Conservation (phyloP, 2,113 vertebrate genomes). For the Siniperca knerii region DNA sequence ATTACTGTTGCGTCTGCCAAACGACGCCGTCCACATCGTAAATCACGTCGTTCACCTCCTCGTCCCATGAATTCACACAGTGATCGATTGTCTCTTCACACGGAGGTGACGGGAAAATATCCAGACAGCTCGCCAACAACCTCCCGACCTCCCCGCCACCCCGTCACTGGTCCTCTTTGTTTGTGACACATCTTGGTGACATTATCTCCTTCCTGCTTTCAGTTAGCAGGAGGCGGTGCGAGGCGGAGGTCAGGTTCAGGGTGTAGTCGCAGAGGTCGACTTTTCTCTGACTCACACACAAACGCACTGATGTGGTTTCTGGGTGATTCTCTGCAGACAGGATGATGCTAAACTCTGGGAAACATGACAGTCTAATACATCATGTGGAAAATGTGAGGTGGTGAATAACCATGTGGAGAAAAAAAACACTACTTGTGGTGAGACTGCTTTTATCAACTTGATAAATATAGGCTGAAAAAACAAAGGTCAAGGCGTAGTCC, state of each 20-base stretch:
- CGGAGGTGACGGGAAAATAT: conserved; percentile 35
- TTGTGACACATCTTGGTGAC: conserved; percentile 72
- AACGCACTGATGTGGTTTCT: conserved; percentile 40
- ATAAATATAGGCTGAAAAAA: too few relatives aligned
- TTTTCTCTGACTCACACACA: conserved; percentile 27
- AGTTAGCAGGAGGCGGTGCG: conserved; percentile 42
- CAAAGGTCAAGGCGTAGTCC: too few relatives aligned
- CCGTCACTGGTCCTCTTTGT: conserved; percentile 49
- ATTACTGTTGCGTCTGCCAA: conserved; percentile 33
- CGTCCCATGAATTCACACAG: conserved; percentile 29
- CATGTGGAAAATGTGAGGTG: conserved; percentile 21
- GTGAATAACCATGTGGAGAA: background rate
- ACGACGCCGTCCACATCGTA: conserved; percentile 18
- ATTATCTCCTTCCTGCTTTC: conserved; percentile 68
- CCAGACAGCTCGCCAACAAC: conserved; percentile 16
- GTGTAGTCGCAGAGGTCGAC: conserved; percentile 21
- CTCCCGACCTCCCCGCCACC: background rate
- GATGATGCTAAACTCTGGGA: conserved; percentile 2
- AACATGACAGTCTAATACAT: background rate
- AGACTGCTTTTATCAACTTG: too few relatives aligned
- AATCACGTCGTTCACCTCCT: conserved; percentile 52
- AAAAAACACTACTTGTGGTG: background rate
- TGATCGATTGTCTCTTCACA: conserved; percentile 42
- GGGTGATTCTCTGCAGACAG: conserved; percentile 19
- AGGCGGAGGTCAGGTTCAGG: conserved; percentile 61